Percentiles rank a stretch among this genome's conserved stretches.
Conservation (phyloP, 2,797 vertebrate genomes). For the Onychomys arenicola region DNA sequence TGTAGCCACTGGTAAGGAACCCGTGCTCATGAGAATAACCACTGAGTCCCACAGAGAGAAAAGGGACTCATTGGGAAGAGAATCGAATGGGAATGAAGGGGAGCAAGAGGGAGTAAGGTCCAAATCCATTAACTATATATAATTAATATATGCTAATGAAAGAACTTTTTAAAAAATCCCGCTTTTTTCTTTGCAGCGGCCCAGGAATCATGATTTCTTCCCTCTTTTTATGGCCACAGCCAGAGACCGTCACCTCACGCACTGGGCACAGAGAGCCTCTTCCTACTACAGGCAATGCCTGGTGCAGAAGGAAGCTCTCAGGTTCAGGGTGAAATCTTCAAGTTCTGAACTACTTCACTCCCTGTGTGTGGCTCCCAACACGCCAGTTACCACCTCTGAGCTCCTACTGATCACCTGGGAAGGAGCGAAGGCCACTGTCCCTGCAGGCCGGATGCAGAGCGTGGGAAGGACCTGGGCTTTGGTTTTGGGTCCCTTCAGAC, state of each 20-base stretch:
- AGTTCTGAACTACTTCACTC: rapidly evolving
- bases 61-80: too few species aligned
- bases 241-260: rapidly evolving
- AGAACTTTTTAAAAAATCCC: background rate
- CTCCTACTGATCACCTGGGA: rapidly evolving
- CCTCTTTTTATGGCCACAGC: rapidly evolving
- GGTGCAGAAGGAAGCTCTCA: too few species aligned
- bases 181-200: background rate
- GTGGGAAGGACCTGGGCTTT: rapidly evolving
- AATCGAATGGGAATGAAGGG: background rate
- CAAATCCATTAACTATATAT: background rate
- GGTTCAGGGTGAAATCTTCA: background rate
- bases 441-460: rapidly evolving
- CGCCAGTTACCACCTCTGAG: background rate
- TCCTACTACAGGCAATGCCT: rapidly evolving
- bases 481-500: too few species aligned
- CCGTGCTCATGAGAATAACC: background rate
- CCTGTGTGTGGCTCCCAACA: background rate
- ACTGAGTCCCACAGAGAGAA: background rate
- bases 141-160: background rate
- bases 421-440: too few species aligned
- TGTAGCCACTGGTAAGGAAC: background rate
- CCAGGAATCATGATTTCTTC: rapidly evolving
- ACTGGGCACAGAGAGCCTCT: rapidly evolving
- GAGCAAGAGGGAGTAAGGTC: background rate